Percentiles rank a stretch among this genome's conserved stretches.
Conservation (phyloP, 2,113 vertebrate genomes). For the Chaenogobius annularis region DNA sequence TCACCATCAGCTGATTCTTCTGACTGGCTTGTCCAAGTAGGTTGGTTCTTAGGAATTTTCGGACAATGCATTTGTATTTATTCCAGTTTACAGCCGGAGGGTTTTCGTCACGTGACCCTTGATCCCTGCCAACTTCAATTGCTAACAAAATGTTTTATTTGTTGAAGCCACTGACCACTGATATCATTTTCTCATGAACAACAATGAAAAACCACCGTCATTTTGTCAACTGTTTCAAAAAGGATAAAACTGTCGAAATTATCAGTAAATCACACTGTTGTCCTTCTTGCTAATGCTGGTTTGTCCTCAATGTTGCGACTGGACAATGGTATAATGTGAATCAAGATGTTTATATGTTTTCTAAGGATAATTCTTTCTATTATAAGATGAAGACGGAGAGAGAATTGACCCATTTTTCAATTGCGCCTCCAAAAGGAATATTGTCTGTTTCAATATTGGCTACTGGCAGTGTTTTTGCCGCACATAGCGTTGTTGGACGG, state of each 20-base stretch:
- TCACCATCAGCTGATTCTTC: too few relatives aligned
- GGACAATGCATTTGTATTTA: too few relatives aligned
- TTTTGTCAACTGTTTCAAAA: background rate
- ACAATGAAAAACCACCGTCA: background rate
- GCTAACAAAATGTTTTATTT: too few relatives aligned
- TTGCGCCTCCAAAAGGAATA: constrained; percentile 17
- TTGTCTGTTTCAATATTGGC: constrained; percentile 37
- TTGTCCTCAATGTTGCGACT: background rate
- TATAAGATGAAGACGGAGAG: constrained; percentile 1
- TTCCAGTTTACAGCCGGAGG: too few relatives aligned
- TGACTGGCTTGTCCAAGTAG: too few relatives aligned
- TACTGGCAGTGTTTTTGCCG: constrained; percentile 28
- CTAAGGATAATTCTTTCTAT: constrained; percentile 1
- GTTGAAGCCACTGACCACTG: too few relatives aligned
- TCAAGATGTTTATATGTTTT: background rate
- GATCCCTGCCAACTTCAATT: too few relatives aligned
- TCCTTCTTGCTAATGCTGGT: background rate
- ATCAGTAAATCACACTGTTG: background rate
- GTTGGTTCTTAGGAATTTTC: too few relatives aligned
- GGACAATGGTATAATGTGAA: background rate
- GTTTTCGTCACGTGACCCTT: too few relatives aligned
- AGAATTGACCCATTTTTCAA: constrained; percentile 8
- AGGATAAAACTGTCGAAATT: background rate
- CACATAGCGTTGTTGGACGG: constrained; percentile 35
- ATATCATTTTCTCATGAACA: too few relatives aligned